Evolutionary conservation across 2,797 vertebrate species (phyloP).

Genomic region (Lithobates sylvaticus): DNA sequence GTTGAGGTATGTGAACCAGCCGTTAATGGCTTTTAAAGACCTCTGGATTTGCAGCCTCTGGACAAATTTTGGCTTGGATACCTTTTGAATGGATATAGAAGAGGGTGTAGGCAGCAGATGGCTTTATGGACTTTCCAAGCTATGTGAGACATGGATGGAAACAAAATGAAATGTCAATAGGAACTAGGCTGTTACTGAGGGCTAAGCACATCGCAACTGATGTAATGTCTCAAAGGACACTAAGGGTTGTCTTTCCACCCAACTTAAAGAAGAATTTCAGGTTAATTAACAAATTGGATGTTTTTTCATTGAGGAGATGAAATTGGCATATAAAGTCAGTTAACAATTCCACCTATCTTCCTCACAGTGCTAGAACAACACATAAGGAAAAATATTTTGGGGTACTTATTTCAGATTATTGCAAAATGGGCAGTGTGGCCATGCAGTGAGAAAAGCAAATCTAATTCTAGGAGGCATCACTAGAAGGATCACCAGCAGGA

Average conservation of each 20-base stretch:
- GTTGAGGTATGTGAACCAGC: constrained; percentile 12
- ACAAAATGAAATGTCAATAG: constrained; percentile 35
- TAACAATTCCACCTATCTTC: not conserved
- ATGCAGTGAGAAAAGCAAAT: too few species aligned
- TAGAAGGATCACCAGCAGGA: too few species aligned
- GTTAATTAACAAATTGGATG: not conserved
- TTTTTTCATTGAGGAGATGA: not conserved
- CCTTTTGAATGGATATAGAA: constrained; percentile 16
- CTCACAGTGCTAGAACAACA: not conserved
- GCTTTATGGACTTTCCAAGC: constrained; percentile 49
- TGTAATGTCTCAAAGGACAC: constrained; percentile 43
- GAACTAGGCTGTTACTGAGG: not conserved
- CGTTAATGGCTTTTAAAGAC: constrained; percentile 42
- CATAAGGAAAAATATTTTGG: not conserved
- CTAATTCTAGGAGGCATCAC: too few species aligned
- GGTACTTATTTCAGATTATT: too few species aligned
- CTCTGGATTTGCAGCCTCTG: constrained; percentile 32
- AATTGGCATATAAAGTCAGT: not conserved
- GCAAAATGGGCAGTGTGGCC: too few species aligned
- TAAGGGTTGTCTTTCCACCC: not conserved
- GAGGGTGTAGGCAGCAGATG: constrained; percentile 36
- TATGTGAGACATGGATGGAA: constrained; percentile 47
- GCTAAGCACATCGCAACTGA: constrained; percentile 20
- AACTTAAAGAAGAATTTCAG: not conserved
- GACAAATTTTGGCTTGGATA: not conserved